A percentile compares a stretch with the other conserved stretches of the same genome.
Evolutionary conservation across 2,797 vertebrate genomes (phyloP).

Genomic region (Arrhamphus sclerolepis): DNA sequence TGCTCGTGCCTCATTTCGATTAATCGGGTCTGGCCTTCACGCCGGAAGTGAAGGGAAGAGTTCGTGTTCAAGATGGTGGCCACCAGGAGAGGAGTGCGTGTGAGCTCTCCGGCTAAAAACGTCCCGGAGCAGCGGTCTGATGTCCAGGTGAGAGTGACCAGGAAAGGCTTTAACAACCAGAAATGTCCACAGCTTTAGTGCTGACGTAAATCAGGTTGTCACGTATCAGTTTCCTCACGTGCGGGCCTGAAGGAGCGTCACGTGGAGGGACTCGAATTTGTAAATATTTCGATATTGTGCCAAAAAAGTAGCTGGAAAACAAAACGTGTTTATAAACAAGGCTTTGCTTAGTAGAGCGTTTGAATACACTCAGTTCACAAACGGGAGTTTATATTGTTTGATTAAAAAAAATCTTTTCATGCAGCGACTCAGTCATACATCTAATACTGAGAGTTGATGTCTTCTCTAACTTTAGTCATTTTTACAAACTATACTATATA

Average conservation of each 20-base stretch:
- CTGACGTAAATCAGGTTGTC: rapidly evolving
- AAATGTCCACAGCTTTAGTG: no score
- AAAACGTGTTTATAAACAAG: background rate
- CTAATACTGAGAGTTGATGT: no score
- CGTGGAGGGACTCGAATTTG: constrained; percentile 47
- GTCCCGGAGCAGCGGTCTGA: constrained; percentile 20
- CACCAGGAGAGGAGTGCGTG: constrained; percentile 77
- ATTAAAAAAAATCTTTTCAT: no score
- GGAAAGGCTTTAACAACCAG: background rate
- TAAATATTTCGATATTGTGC: constrained; percentile 13
- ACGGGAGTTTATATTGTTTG: background rate
- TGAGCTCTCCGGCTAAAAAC: constrained; percentile 44
- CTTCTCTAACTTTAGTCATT: no score
- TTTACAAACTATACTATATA: no score
- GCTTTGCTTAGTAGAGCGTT: no score
- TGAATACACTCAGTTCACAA: no score
- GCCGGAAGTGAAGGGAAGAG: constrained; percentile 53
- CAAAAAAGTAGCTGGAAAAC: background rate
- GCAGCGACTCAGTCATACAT: no score
- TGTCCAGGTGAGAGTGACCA: constrained; percentile 47
- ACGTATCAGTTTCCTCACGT: background rate
- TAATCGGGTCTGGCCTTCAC: constrained; percentile 26
- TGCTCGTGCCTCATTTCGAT: constrained; percentile 12
- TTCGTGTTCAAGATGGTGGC: constrained; percentile 79
- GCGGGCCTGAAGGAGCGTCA: constrained; percentile 25